These are phyloP conservation scores for Orthosia incerta DNA, from an alignment of 2,888 invertebrate genomes.

Conservation along the genomic window DNA sequence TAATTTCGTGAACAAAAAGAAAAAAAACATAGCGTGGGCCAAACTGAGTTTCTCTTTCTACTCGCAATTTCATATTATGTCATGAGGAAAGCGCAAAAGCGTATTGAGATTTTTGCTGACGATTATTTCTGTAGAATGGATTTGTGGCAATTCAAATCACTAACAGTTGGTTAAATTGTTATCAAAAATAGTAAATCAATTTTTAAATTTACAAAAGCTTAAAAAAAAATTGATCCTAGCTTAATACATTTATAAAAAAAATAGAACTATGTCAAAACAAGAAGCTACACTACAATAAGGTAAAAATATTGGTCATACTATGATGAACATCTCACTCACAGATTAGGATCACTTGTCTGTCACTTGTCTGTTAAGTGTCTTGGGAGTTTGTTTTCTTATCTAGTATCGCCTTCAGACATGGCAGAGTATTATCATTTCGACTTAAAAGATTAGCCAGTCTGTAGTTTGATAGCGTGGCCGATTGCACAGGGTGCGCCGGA, in stretches of 20 bases:
- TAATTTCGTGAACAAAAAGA: background rate
- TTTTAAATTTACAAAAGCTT: no score
- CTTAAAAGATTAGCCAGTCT: background rate
- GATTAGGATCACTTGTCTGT: no score
- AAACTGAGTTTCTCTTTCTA: slow-evolving; percentile 23
- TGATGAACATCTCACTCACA: no score
- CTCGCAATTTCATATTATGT: slow-evolving; percentile 24
- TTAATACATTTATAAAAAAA: no score
- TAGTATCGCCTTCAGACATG: background rate
- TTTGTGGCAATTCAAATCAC: background rate
- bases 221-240: no score
- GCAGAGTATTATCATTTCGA: background rate
- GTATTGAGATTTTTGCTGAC: background rate
- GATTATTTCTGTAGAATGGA: background rate
- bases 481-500: no score
- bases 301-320: no score
- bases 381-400: no score
- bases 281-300: no score
- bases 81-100: slow-evolving; percentile 19
- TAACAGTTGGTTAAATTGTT: background rate
- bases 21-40: slow-evolving; percentile 7
- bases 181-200: no score
- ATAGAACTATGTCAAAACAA: no score
- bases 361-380: no score
- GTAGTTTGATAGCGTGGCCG: background rate